Base-by-base conservation (phyloP, 2,888 invertebrate genomes). In the Ennomos fuscantarius region DNA sequence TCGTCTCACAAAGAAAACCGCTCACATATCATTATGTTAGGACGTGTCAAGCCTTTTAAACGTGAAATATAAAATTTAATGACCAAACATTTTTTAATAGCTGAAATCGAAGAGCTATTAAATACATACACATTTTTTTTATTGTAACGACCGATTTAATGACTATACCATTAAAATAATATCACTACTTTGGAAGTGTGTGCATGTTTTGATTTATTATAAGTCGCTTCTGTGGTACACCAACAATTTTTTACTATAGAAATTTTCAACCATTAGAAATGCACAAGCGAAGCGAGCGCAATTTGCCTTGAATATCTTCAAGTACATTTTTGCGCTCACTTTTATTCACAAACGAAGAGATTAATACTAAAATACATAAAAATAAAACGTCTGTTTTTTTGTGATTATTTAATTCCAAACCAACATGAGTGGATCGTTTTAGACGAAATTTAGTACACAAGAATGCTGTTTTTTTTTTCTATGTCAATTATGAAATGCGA, bases 21-120 rank as follows among this genome's bases (percentile, higher is more conserved):
- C 78, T 64, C 65, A 61, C 73, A 69, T 62, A 70, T 74, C 70
- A 70, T 68, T 74, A 45, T 54, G 77, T 74, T 71, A 73, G 70
- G 52, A 77, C 79, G 80, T 82, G 81, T 78, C 75, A 69, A 77
- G 76, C 73, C 72, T 73, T 73, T 70, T 70, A 79, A 83, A 76
- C 66, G 69, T 62, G 55, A 57, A 67, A 72, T 71, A 66, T 75
- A 71, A 75, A 70, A 68, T 76, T 76, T 77, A 70, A 79, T 73
- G 69, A 69, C 60, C 66, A 61, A 68, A 69, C 71, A 63, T 70
- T 70, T 70, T 76, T 78, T 74, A 70, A 71, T 66, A 65, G 60
- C 62, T 52, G 50, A 62, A 60, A 70, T 68, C 62, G 59, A 64
- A 64, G 34, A 46, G 37, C 61, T 54, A 64, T 68, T 64, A 64